phyloP scores from a whole-genome alignment of 1,140 invertebrate genomes.

The Aphelinus certus region DNA sequence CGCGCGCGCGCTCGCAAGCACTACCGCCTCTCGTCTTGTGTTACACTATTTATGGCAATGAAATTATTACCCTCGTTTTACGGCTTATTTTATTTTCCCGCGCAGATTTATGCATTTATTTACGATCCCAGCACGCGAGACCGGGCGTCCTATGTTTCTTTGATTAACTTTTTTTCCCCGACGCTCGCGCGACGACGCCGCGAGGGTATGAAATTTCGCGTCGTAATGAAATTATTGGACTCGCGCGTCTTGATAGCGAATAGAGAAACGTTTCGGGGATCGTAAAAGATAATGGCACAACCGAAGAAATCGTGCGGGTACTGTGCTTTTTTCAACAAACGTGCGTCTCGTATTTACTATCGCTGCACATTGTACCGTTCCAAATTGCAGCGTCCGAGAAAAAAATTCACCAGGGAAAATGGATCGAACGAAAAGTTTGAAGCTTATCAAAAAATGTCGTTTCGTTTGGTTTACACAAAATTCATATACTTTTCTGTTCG shows the following conservation, averaged over 20 bases:
- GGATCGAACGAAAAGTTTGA: neutral
- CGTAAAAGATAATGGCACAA: too few species aligned
- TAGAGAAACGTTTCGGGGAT: neutral
- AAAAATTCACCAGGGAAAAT: neutral
- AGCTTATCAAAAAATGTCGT: neutral
- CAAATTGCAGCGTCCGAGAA: too few species aligned
- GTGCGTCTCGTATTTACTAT: too few species aligned
- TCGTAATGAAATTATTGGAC: constrained; percentile 19
- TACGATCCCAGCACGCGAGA: constrained; percentile 23
- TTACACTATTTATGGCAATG: constrained; percentile 27
- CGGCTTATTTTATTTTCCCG: constrained; percentile 34
- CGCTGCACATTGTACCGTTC: too few species aligned
- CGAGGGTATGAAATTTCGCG: constrained; percentile 25
- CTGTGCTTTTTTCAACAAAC: neutral
- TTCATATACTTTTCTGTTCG: too few species aligned
- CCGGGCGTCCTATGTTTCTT: constrained; percentile 25
- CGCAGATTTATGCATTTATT: constrained; percentile 39
- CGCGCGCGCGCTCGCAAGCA: neutral
- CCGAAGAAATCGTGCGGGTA: neutral
- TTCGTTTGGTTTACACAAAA: too few species aligned
- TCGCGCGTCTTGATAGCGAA: neutral
- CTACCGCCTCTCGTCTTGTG: too few species aligned
- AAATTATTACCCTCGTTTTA: constrained; percentile 36
- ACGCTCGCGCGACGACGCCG: neutral
- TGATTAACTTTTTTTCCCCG: constrained; percentile 1